phyloP scores from a whole-genome alignment of 1,140 invertebrate genomes.

The Lepidurus couesii region DNA sequence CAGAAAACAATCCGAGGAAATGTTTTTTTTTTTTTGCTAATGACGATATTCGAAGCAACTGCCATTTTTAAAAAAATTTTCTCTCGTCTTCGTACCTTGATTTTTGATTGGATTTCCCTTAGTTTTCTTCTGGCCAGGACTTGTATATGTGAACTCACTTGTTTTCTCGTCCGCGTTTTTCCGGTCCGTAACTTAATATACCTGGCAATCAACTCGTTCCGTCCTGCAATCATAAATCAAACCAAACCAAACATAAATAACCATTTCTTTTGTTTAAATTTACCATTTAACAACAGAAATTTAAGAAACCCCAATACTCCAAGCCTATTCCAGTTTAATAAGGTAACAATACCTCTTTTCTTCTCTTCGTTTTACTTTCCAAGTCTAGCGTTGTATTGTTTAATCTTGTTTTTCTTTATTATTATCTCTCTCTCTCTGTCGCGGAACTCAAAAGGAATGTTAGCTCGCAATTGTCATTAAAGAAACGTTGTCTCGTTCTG shows the following conservation, averaged over 20 bases:
- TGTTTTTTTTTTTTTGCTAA: too few species aligned
- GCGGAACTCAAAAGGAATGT: neutral
- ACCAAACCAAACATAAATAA: constrained; percentile 33
- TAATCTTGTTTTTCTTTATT: neutral
- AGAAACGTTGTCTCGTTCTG: constrained; percentile 58
- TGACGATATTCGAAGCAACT: neutral
- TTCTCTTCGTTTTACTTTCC: neutral
- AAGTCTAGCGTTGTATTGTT: constrained; percentile 3
- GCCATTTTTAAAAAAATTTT: neutral
- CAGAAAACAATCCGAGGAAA: too few species aligned
- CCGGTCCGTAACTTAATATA: constrained; percentile 99
- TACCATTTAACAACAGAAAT: neutral
- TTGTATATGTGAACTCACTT: constrained; percentile 99
- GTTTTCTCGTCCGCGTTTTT: constrained; percentile 97
- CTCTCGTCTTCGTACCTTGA: constrained; percentile 67
- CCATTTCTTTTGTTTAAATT: neutral
- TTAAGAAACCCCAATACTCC: too few species aligned
- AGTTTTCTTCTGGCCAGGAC: constrained; percentile 95
- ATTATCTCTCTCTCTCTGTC: constrained; percentile 1
- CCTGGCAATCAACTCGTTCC: constrained; percentile 97
- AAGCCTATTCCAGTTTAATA: too few species aligned
- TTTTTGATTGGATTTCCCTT: constrained; percentile 93
- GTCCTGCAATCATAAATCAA: constrained; percentile 62
- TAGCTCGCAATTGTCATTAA: constrained; percentile 25
- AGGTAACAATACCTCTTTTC: neutral